Evolutionary conservation across 2,888 invertebrate species (phyloP), one percentile per base, ranked within the genome.

Genomic region (Disparrhopalites patrizii): DNA sequence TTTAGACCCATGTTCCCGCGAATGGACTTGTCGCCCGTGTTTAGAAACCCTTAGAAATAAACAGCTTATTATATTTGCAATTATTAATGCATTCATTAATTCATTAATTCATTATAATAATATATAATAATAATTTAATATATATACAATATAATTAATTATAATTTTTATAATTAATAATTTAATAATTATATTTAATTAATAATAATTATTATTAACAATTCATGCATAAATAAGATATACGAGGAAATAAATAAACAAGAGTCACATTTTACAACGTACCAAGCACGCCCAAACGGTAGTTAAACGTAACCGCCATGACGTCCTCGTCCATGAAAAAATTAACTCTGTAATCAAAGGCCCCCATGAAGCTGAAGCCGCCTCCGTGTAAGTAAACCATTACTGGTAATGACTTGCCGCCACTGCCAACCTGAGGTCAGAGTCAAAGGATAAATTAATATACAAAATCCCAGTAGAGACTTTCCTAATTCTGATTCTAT

Each of bases 241-340:
- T n/a, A n/a, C n/a, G n/a, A n/a, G n/a, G n/a, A n/a, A n/a, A n/a
- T n/a, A n/a, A n/a, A n/a, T n/a, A n/a, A n/a, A n/a, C n/a, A n/a
- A n/a, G n/a, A n/a, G n/a, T n/a, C n/a, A n/a, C n/a, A n/a, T n/a
- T n/a, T n/a, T n/a, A n/a, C n/a, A n/a, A 36, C 36, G 3, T 4
- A 52, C 52, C 52, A 3, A 52, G n/a, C 4, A 52, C 28, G 7
- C 28, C 52, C 4, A 52, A 13, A 1, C 52, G 52, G 28, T 52
- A 52, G 3, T 52, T 23, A 25, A 52, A 15, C 28, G 52, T 27
- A 4, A 52, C 52, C 7, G 28, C n/a, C 5, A 52, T 10, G 1
- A 52, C 52, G n/a, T 52, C 52, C 28, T 52, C 52, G 27, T 52
- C 52, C 52, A 52, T 52, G 15, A 52, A 52, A 52, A 23, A 25